phyloP scores from a whole-genome alignment of 92 coral and sea anemone genomes.

The Parazoanthus swiftii region DNA sequence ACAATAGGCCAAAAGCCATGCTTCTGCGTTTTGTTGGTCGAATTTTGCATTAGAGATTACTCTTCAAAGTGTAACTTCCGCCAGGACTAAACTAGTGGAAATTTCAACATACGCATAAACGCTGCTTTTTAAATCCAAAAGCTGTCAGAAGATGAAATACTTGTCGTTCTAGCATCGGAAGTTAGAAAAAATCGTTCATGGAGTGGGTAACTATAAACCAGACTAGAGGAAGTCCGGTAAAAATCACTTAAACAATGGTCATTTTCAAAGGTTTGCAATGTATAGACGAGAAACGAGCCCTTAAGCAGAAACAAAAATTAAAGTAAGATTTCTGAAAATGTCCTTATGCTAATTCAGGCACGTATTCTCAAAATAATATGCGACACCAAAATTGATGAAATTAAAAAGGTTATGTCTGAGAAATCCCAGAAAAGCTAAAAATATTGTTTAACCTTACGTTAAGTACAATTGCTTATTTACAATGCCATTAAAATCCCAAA shows the following conservation, averaged over 20 bases:
- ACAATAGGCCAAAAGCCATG: slow-evolving; percentile 14
- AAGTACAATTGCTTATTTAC: background rate
- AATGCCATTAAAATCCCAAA: background rate
- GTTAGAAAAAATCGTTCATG: background rate
- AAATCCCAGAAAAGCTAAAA: background rate
- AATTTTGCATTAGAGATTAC: slow-evolving; percentile 26
- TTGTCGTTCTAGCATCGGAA: background rate
- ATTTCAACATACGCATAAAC: background rate
- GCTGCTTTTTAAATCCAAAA: background rate
- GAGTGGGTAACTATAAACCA: background rate
- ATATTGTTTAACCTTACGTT: background rate
- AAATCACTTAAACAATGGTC: background rate
- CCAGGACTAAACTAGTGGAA: background rate
- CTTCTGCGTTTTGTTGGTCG: background rate
- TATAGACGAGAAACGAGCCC: background rate
- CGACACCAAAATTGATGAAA: background rate
- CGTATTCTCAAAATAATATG: background rate
- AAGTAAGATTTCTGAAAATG: background rate
- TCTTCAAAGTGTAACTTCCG: background rate
- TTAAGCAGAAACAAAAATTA: background rate
- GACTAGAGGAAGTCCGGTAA: background rate
- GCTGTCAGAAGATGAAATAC: background rate
- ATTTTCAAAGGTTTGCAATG: background rate
- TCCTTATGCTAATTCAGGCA: background rate
- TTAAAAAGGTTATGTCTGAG: background rate